Evolutionary conservation across 2,888 invertebrate genomes (phyloP), one percentile per base, ranked within the genome.

Genomic region (Odontocerum albicorne): DNA sequence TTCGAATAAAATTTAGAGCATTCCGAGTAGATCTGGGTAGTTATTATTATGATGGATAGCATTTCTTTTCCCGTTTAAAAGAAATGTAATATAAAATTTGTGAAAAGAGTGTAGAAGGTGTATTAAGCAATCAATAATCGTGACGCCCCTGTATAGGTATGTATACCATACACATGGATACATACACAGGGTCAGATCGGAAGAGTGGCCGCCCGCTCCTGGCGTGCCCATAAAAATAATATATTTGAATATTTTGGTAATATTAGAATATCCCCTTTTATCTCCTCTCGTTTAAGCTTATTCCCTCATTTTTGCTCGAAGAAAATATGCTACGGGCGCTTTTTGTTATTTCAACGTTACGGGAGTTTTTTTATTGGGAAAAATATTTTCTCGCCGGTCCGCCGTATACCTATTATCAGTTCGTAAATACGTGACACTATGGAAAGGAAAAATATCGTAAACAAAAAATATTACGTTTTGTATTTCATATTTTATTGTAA

Each of bases 221-320:
- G 36, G 35, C 38, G 13, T 56, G 76, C 75, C 76, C 78, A 78
- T 78, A 78, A 78, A 78, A 77, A 78, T 78, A 78, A 78, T 77
- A 78, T 78, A 78, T 78, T 77, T 78, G 77, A 78, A 77, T 78
- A 77, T 77, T 77, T 75, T 78, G 76, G 75, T 75, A 76, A 77
- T 77, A 77, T 77, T 77, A 74, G 72, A 71, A 77, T 76, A 77
- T 75, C 75, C 77, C 76, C 73, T 72, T 73, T 71, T 66, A 63
- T 64, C 64, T 66, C 67, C 70, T 73, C 74, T 72, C 73, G 72
- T 72, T 72, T 49, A 49, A 49, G 49, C 32, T 46, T 46, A 40
- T 21, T 46, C 7, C 33, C 36, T 38, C 31, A 27, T 47, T 15
- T 38, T n/a, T 21, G 10, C 27, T 13, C 22, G 17, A 12, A 27